A percentile compares a stretch with the other conserved stretches of the same genome.
Conservation (phyloP, 2,113 vertebrate species). For the Corythoichthys haematopterus region DNA sequence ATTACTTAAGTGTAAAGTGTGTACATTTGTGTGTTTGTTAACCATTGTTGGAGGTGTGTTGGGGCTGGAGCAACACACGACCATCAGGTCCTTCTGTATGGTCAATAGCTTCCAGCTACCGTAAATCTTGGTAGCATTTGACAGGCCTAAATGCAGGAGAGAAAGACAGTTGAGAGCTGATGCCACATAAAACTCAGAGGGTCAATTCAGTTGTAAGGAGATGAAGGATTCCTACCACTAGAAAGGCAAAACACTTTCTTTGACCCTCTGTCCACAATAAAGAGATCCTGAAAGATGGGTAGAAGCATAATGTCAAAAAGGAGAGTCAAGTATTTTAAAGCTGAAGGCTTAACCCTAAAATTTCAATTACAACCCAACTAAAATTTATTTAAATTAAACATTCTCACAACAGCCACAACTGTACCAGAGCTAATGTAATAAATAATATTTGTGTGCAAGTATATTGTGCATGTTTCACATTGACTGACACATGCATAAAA, state of each 20-base stretch:
- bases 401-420: no score
- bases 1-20: neutral
- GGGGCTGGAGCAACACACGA: conserved; percentile 74
- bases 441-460: no score
- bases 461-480: no score
- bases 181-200: neutral
- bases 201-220: conserved; percentile 5
- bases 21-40: conserved; percentile 7
- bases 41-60: conserved; percentile 73
- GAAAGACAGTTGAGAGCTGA: conserved; percentile 1
- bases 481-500: neutral
- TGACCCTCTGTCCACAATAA: conserved; percentile 60
- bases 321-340: neutral
- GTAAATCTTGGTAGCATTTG: conserved; percentile 29
- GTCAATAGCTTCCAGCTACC: conserved; percentile 73
- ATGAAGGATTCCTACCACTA: conserved; percentile 56
- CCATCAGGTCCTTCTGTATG: conserved; percentile 72
- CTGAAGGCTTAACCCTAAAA: neutral
- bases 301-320: neutral
- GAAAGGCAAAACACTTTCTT: conserved; percentile 61
- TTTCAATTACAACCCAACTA: no score
- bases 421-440: no score
- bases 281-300: conserved; percentile 55
- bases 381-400: no score
- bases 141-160: conserved; percentile 21